Percentiles rank a stretch among this genome's conserved stretches.
Evolutionary conservation across 2,113 vertebrate genomes (phyloP).

Genomic region (Lynx canadensis): DNA sequence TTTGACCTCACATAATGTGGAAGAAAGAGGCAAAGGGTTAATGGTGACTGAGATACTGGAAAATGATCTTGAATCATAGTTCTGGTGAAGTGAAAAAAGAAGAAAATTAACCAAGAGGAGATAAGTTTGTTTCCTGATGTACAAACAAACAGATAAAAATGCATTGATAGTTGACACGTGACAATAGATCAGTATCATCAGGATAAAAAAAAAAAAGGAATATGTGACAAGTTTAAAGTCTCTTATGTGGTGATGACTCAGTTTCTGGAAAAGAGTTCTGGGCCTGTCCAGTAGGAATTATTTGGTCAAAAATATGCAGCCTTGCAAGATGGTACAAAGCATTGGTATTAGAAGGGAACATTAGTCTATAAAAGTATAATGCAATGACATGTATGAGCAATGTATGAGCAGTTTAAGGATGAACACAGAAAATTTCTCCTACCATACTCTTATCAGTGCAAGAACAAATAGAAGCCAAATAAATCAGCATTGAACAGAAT

Average conservation of each 20-base stretch:
- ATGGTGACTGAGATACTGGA: not conserved
- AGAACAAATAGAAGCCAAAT: not conserved
- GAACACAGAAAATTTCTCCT: not conserved
- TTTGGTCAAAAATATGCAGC: not conserved
- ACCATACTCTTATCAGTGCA: not conserved
- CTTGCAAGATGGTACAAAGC: not conserved
- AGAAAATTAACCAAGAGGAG: not conserved
- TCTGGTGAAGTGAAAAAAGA: not conserved
- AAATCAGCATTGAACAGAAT: not conserved
- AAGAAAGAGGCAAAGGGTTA: not conserved
- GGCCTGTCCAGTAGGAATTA: not conserved
- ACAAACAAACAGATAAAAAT: not conserved
- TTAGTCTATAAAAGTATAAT: no score
- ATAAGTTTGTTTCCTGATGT: not conserved
- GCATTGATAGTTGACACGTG: not conserved
- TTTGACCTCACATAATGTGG: not conserved
- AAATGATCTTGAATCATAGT: not conserved
- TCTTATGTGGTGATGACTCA: not conserved
- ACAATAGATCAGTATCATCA: not conserved
- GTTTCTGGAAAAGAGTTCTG: not conserved
- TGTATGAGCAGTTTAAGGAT: not conserved
- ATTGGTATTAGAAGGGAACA: not conserved
- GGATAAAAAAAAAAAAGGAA: not conserved
- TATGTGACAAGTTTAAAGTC: not conserved
- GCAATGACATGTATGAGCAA: no score